phyloP scores from a whole-genome alignment of 2,888 invertebrate species.

The Uloborus plumipes region DNA sequence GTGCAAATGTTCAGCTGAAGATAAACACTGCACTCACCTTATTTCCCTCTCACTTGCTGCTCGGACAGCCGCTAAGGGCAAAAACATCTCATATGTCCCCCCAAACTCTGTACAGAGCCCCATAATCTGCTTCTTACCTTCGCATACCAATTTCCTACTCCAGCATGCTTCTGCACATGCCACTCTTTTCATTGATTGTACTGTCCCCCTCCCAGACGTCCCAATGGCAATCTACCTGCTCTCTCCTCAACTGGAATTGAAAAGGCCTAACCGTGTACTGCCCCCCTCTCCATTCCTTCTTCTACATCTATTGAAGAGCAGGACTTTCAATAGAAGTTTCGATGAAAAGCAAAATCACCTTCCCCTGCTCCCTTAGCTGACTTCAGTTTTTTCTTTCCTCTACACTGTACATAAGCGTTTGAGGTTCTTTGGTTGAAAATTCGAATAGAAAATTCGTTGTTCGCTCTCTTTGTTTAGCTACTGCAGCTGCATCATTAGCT shows the following conservation, averaged over 20 bases:
- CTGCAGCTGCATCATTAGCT: conserved; percentile 56
- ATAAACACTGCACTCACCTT: too few relatives aligned
- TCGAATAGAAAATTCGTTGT: conserved; percentile 52
- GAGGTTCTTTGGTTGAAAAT: conserved; percentile 27
- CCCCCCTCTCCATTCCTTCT: conserved; percentile 6
- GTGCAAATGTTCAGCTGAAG: too few relatives aligned
- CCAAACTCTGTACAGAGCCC: conserved; percentile 10
- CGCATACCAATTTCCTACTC: conserved; percentile 43
- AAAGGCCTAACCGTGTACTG: conserved; percentile 28
- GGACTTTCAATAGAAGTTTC: conserved; percentile 53
- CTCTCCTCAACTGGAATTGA: conserved; percentile 36
- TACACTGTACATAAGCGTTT: neutral
- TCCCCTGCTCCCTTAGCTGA: conserved; percentile 28
- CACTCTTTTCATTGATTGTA: conserved; percentile 41
- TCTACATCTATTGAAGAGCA: conserved; percentile 47
- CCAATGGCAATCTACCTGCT: conserved; percentile 20
- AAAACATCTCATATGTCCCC: conserved; percentile 51
- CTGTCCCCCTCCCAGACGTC: conserved; percentile 10
- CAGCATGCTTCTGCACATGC: conserved; percentile 41
- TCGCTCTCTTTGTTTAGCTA: conserved; percentile 55
- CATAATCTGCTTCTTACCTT: conserved; percentile 27
- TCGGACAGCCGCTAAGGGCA: neutral
- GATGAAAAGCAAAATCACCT: conserved; percentile 51
- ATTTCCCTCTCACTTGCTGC: too few relatives aligned
- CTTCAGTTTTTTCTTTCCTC: conserved; percentile 11